Evolutionary conservation across 2,113 vertebrate genomes (phyloP).

Genomic region (Mobula birostris): DNA sequence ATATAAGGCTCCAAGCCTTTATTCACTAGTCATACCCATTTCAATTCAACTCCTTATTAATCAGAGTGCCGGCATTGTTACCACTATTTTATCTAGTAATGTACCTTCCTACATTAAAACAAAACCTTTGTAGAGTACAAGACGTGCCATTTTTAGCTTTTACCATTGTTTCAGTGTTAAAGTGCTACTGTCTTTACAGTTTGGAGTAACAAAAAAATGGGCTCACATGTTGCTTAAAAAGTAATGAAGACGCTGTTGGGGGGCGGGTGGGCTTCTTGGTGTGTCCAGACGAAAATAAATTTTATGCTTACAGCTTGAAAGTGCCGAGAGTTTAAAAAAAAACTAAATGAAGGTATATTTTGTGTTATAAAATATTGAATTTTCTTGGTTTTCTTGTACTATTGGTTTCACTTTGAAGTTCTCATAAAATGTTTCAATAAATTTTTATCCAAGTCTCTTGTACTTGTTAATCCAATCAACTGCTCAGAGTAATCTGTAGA

Average conservation of each 20-base stretch:
- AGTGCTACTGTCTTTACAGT: slow-evolving; percentile 56
- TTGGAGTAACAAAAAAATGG: slow-evolving; percentile 53
- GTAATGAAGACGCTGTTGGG: slow-evolving; percentile 40
- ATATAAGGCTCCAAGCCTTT: slow-evolving; percentile 63
- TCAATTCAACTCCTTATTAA: slow-evolving; percentile 50
- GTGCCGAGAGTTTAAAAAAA: slow-evolving; percentile 51
- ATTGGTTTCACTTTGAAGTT: slow-evolving; percentile 64
- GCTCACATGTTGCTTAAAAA: slow-evolving; percentile 67
- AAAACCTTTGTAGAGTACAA: slow-evolving; percentile 40
- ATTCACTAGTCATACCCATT: slow-evolving; percentile 58
- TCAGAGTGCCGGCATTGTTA: slow-evolving; percentile 28
- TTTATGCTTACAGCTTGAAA: slow-evolving; percentile 60
- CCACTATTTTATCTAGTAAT: slow-evolving; percentile 30
- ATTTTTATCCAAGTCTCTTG: slow-evolving; percentile 61
- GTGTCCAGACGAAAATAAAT: slow-evolving; percentile 44
- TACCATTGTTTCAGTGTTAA: slow-evolving; percentile 57
- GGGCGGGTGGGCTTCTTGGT: background rate
- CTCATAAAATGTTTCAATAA: slow-evolving; percentile 86
- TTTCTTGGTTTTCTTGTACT: slow-evolving; percentile 68
- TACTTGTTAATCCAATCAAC: background rate
- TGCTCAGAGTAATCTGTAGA: background rate
- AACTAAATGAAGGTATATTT: slow-evolving; percentile 76
- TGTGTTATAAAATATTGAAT: slow-evolving; percentile 74
- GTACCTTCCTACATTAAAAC: slow-evolving; percentile 21
- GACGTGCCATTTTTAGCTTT: slow-evolving; percentile 62